Base-by-base conservation (phyloP, 2,113 vertebrate species). In the Periophthalmodon schlosseri region DNA sequence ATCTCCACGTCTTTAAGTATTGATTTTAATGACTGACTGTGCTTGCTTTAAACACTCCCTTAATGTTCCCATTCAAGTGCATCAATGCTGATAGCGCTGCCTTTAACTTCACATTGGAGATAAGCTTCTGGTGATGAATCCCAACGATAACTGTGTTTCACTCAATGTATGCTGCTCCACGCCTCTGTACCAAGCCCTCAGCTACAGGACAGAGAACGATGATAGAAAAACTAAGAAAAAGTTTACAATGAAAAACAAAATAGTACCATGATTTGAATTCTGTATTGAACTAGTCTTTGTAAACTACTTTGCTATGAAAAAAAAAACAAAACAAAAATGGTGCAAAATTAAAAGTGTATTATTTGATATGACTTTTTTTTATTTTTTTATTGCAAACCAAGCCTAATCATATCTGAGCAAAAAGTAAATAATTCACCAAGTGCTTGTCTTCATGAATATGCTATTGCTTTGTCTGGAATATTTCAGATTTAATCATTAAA, bases 91-190 rank as follows among this genome's bases (percentile, higher is more conserved):
- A 89, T 88, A 88, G 76, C 50, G 70, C 36, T 49, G 66, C 71
- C 76, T 83, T 82, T 77, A 54, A 67, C 74, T 84, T 61, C 49
- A 77, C 56, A 74, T 65, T 67, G 33, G 18, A 87, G 81, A 90
- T 86, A 87, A 87, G 72, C 23, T 33, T 69, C 54, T 60, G 74
- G 73, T 79, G 86, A 90, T 83, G 79, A 69, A 67, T 73, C 67
- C 66, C 39, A 63, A 78, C 70, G 83, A 89, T 82, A 88, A 79
- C 79, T 63, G 74, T 50, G 70, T 84, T 33, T 61, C 68, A 34
- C 50, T 36, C 57, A 68, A 71, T 39, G 0, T 36, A 69, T 65
- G 21, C 23, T 54, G 12, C 10, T 2, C 5, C 5, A 67, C 70
- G 66, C 68, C 69, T 84, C 61, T 54, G 36, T 39, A 73, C 70